phyloP scores from a whole-genome alignment of 2,797 vertebrate genomes.

The Sternarchorhynchus goeldii region DNA sequence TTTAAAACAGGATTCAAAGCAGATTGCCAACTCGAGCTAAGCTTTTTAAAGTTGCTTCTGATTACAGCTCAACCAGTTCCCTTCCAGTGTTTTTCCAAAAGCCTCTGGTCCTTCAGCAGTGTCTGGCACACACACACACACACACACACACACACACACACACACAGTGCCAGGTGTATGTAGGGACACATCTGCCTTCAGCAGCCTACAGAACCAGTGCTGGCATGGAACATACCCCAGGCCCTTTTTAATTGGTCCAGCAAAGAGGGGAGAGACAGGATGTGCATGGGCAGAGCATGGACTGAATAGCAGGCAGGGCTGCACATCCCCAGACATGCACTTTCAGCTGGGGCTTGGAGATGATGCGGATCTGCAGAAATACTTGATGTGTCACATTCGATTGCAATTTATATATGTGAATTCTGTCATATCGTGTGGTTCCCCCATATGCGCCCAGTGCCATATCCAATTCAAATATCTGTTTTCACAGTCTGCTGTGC shows the following conservation, averaged over 20 bases:
- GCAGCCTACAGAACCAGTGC: constrained; percentile 32
- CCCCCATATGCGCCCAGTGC: constrained; percentile 7
- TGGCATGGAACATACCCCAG: constrained; percentile 25
- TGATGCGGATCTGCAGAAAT: constrained; percentile 17
- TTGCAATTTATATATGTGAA: constrained; percentile 34
- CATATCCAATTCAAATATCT: constrained; percentile 7
- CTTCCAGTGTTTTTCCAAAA: constrained; percentile 3
- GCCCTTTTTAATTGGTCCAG: constrained; percentile 31
- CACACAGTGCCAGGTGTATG: constrained; percentile 45
- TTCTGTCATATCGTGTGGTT: constrained; percentile 26
- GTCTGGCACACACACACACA: background rate
- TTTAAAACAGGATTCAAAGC: constrained; percentile 31
- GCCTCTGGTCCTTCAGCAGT: background rate
- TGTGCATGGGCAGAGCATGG: constrained; percentile 16
- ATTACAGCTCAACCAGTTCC: constrained; percentile 23
- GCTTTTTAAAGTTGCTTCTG: constrained; percentile 10
- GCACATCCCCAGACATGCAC: constrained; percentile 15
- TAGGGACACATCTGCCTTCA: constrained; percentile 45
- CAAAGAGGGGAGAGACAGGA: constrained; percentile 24
- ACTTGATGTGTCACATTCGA: constrained; percentile 13
- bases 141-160: constrained; percentile 10
- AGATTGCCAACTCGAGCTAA: constrained; percentile 10
- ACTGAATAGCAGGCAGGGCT: background rate
- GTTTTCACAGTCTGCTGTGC: constrained; percentile 21
- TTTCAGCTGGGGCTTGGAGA: constrained; percentile 13